Percentiles rank a stretch among this genome's conserved stretches.
These are phyloP conservation scores for Sturnus vulgaris DNA, from an alignment of 2,113 vertebrate genomes.

Conservation along the genomic window DNA sequence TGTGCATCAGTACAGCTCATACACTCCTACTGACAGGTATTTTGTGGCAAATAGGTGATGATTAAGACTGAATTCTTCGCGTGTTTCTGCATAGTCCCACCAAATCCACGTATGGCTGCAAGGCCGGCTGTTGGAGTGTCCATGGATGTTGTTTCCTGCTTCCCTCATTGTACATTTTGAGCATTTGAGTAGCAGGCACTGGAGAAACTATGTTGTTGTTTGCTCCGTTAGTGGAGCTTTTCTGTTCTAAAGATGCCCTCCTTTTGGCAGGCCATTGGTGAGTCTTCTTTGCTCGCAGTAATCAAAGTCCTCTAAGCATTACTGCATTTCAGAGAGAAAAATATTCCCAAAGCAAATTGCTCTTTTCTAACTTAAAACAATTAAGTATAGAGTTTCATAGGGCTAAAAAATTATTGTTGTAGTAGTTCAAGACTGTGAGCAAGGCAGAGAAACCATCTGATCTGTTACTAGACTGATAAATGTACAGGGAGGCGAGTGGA, in stretches of 20 bases:
- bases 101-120: rapidly evolving
- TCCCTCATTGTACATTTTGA: rapidly evolving
- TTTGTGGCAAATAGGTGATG: rapidly evolving
- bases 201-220: rapidly evolving
- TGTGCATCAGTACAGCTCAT: rapidly evolving
- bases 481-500: rapidly evolving
- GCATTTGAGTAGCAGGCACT: neutral
- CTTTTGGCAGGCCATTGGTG: neutral
- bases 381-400: neutral
- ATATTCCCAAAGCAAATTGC: neutral
- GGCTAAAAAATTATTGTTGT: neutral
- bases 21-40: rapidly evolving
- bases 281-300: neutral
- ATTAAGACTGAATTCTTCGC: rapidly evolving
- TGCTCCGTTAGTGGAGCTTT: neutral
- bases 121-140: neutral
- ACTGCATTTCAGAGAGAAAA: neutral
- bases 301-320: neutral
- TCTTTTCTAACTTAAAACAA: neutral
- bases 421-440: neutral
- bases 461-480: neutral
- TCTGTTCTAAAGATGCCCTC: neutral
- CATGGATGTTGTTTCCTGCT: neutral
- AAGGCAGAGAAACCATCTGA: neutral
- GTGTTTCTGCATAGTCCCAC: rapidly evolving